Conservation (phyloP, 37 sponge, comb jelly and placozoan genomes). For the Hexactinellida sp. region DNA sequence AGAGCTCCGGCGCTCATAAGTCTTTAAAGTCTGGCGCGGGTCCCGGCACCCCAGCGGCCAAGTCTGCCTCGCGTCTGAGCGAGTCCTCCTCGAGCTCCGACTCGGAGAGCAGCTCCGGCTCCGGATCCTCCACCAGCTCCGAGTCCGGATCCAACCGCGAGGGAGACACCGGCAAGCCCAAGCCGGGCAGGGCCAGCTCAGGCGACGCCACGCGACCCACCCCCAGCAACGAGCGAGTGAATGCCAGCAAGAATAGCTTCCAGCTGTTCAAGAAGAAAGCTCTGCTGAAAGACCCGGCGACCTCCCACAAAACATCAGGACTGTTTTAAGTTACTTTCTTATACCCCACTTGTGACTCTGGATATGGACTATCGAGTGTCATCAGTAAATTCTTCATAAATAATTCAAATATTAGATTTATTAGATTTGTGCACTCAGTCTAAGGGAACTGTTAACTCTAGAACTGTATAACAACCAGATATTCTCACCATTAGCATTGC, state of each 20-base stretch:
- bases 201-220: background rate
- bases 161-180: background rate
- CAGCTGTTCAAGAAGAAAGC: background rate
- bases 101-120: background rate
- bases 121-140: background rate
- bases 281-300: background rate
- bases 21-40: background rate
- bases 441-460: too few relatives aligned
- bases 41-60: background rate
- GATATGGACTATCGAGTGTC: background rate
- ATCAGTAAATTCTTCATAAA: background rate
- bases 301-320: background rate
- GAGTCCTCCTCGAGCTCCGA: conserved; percentile 8
- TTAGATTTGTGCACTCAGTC: too few relatives aligned
- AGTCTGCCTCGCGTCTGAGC: background rate
- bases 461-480: too few relatives aligned
- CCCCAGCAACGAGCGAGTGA: background rate
- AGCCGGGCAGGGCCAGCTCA: background rate
- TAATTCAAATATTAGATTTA: background rate
- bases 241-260: background rate
- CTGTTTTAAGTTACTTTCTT: background rate
- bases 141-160: background rate
- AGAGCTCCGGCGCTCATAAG: background rate
- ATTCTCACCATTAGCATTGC: too few relatives aligned
- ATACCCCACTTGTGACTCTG: background rate